Base-by-base conservation (phyloP, 2,888 invertebrate genomes). In the Agrotis puta region DNA sequence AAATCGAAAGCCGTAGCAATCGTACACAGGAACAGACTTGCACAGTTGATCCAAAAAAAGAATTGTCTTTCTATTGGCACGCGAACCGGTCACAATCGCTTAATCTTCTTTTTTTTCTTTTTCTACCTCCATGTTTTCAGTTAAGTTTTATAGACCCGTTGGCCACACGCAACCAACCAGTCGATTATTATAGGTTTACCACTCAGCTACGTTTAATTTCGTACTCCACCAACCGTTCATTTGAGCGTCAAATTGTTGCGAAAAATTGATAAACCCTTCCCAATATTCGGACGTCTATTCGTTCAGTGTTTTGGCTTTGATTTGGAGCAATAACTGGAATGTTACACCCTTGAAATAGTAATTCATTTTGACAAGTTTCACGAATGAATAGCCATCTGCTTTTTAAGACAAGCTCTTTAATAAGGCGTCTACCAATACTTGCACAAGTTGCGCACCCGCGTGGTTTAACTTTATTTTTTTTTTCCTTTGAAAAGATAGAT, bases 151-250 rank as follows among this genome's bases (percentile, higher is more conserved):
- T 74, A 43, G 51, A 61, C 57, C 73, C 57, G 43, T 63, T 72
- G 58, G 75, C 54, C 56, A 58, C 59, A 70, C 27, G 20, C 51
- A 70, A 39, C 22, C 57, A 61, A 66, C 73, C 82, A 84, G 87
- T 88, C 88, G 84, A 88, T 88, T 83, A 88, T 87, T 84, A 87
- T 84, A 86, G 81, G 80, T 82, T 87, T 87, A 75, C 83, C 88
- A 89, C 85, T 84, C 69, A 83, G 82, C 77, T 85, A 85, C 83
- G 84, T 88, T 88, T 91, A 89, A 92, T 92, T 92, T 92, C 86
- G 85, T 87, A 88, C 90, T 87, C 85, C 84, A 89, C 77, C 86
- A 86, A 83, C 81, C 76, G 88, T 84, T 84, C 85, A 88, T 77
- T 87, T 89, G 87, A 88, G 87, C 91, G 89, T 88, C 86, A 91